Conservation (phyloP, 2,888 invertebrate genomes). For the Steinernema carpocapsae region DNA sequence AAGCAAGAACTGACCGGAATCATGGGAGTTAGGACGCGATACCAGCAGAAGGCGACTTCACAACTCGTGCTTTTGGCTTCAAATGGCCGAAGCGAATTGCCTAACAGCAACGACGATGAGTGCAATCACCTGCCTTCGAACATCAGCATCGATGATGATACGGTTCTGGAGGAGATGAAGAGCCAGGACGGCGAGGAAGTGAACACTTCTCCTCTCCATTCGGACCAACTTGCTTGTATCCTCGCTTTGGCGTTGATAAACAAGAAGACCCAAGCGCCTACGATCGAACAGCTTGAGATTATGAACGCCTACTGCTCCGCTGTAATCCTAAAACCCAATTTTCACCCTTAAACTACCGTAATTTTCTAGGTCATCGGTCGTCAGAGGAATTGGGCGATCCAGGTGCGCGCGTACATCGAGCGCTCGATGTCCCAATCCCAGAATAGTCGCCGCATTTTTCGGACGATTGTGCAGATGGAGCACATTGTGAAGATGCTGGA, state of each 20-base stretch:
- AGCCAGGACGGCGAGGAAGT: constrained; percentile 76
- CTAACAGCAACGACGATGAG: constrained; percentile 40
- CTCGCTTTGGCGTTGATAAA: constrained; percentile 78
- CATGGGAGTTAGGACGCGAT: constrained; percentile 87
- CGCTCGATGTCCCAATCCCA: constrained; percentile 81
- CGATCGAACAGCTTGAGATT: constrained; percentile 83
- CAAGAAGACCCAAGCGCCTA: constrained; percentile 78
- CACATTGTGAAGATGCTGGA: constrained; percentile 55
- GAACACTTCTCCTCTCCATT: constrained; percentile 23
- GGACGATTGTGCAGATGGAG: constrained; percentile 74
- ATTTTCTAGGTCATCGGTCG: constrained; percentile 74
- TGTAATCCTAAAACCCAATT: constrained; percentile 52
- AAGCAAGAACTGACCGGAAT: constrained; percentile 9
- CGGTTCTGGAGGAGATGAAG: constrained; percentile 79
- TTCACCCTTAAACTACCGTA: background rate
- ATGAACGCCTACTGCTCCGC: constrained; percentile 78
- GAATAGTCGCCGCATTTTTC: constrained; percentile 83
- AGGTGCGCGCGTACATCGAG: constrained; percentile 78
- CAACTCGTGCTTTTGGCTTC: constrained; percentile 75
- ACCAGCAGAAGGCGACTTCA: constrained; percentile 81
- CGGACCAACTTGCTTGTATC: constrained; percentile 76
- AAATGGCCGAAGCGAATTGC: constrained; percentile 38
- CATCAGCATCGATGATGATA: constrained; percentile 77
- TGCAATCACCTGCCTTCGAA: constrained; percentile 7
- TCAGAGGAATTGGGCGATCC: constrained; percentile 80